Evolutionary conservation across 2,113 vertebrate genomes (phyloP), one percentile per base, ranked within the genome.

Genomic region (Cryptotis parvus): DNA sequence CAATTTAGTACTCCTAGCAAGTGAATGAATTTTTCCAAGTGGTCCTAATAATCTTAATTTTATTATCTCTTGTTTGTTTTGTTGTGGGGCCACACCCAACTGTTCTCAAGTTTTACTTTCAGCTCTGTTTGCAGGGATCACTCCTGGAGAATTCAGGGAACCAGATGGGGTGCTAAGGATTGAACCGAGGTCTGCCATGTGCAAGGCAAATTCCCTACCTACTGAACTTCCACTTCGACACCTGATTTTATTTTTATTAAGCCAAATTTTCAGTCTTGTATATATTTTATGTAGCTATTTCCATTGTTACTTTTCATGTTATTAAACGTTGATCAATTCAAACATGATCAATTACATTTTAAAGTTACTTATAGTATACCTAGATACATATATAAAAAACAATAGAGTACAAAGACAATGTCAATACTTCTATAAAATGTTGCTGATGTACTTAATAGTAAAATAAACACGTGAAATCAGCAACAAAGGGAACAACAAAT

Each of bases 401-500:
- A 41, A 39, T 12, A 63, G 49, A 76, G 22, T 55, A 73, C 14
- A 75, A 16, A 72, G 27, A 43, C 12, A 45, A 80, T 81, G 83
- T 81, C 26, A 39, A 26, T 84, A n/a, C 5, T 72, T 86, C 20
- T 75, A 84, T 33, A 82, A 39, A 11, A 27, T 73, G 52, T 72
- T 89, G 55, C 55, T 90, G 0, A 35, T 85, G 66, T 3, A 82
- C 1, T 70, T 14, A 68, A 73, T 14, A 91, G 37, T 77, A 74
- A 80, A 91, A 78, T 0, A 70, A 65, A 72, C 68, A 92, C 33
- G 20, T 70, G 22, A 90, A 81, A 87, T 75, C 29, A 68, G 29
- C 27, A 88, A 74, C 20, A 94, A 81, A 90, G 73, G 77, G 39
- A 87, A 85, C 35, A 70, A 93, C 68, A 29, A 88, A 85, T 82